Base-by-base conservation (phyloP, 1,140 invertebrate genomes). In the Camponotus floridanus region DNA sequence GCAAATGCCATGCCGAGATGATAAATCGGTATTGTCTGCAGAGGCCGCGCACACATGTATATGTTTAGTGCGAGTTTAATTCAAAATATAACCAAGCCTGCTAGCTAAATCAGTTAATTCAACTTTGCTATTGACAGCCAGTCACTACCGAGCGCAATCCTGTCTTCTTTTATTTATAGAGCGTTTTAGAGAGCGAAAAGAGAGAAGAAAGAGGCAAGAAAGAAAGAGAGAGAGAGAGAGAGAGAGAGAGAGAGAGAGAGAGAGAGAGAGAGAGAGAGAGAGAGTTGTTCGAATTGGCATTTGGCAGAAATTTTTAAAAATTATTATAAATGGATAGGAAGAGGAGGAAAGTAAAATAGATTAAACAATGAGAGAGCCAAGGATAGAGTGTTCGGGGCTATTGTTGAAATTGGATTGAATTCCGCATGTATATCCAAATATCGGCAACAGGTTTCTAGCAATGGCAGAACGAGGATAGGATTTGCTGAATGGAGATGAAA, bases 1-100 rank as follows among this genome's bases (percentile, higher is more conserved):
- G 79, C 68, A 83, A 83, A 83, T 83, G 79, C 36, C 76, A 33
- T 48, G 33, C 11, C 15, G 67, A 5, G 68, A 13, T 81, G 55
- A 81, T 83, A 83, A 83, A 83, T 83, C 79, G 55, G 79, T 48
- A 83, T 83, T 83, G 68, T 83, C 79, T 74, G 67, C 55, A 36
- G 79, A 74, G 33, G 36, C 42, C 13, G 21, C 15, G 18, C 26
- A 59, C 26, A 80, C 13, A 71, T 18, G 33, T 70, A 26, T 18
- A 11, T 9, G 11, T 9, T 3, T 45, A 59, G 21, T 11, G 26
- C 67, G 21, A 61, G 67, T 81, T 81, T 73, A 73, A 74, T 83
- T 83, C 26, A 61, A 83, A 83, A 83, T 83, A 83, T 83, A 83
- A 62, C 68, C 8, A 45, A 74, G 13, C 11, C 42, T 39, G 3